These are phyloP conservation scores for Syrmaticus mikado DNA, from an alignment of 2,113 vertebrate species.

Conservation along the genomic window DNA sequence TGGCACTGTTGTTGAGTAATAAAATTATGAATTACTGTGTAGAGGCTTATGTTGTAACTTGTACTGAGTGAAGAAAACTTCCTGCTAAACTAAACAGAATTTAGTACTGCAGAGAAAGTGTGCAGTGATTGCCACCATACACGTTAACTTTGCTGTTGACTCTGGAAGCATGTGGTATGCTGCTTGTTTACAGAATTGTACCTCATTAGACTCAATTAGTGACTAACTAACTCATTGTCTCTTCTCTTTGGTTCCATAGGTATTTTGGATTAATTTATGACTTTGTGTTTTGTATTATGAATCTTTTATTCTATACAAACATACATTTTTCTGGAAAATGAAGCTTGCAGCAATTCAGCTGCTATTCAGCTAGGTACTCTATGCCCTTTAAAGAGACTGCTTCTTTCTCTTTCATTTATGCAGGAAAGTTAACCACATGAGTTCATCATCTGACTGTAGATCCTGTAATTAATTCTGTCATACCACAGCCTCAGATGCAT, in stretches of 20 bases:
- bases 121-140: rapidly evolving
- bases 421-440: not conserved
- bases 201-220: not conserved
- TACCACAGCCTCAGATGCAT: not conserved
- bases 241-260: not conserved
- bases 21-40: not conserved
- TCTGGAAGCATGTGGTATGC: not conserved
- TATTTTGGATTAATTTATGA: not conserved
- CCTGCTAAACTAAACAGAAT: not conserved
- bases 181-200: not conserved
- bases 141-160: not conserved
- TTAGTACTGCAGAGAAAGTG: rapidly evolving
- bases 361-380: not conserved
- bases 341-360: not conserved
- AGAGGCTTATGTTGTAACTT: not conserved
- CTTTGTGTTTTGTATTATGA: not conserved
- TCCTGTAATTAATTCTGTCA: not conserved
- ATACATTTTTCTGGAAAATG: not conserved
- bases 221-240: not conserved
- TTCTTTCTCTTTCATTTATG: not conserved
- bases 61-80: not conserved
- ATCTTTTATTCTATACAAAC: rapidly evolving
- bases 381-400: not conserved
- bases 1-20: not conserved
- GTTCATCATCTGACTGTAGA: not conserved